Percentiles rank a stretch among this genome's conserved stretches.
These are phyloP conservation scores for Diabrotica balteata DNA, from an alignment of 2,888 invertebrate species.

Conservation along the genomic window DNA sequence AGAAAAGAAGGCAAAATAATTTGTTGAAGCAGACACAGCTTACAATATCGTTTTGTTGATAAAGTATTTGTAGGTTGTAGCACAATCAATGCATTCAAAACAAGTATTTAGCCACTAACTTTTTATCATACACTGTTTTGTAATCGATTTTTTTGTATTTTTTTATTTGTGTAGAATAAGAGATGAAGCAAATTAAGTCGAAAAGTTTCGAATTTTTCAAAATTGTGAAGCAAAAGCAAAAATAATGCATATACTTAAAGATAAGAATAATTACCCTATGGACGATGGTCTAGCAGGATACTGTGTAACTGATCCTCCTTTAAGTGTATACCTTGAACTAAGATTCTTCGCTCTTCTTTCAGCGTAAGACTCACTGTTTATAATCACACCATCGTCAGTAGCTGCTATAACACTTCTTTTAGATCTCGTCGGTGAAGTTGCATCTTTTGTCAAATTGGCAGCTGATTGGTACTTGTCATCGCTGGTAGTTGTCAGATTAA, in stretches of 20 bases:
- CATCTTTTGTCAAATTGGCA: constrained; percentile 35
- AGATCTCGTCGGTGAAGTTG: constrained; percentile 45
- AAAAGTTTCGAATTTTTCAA: too few species aligned
- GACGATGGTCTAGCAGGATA: constrained; percentile 30
- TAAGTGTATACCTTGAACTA: constrained; percentile 26
- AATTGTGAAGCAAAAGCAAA: too few species aligned
- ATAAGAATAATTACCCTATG: constrained; percentile 23
- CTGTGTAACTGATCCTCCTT: constrained; percentile 27
- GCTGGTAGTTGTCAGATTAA: neutral
- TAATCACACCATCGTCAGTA: constrained; percentile 54
- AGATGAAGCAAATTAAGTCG: too few species aligned
- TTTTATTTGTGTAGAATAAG: too few species aligned
- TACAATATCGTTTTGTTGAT: neutral
- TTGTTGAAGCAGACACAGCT: neutral
- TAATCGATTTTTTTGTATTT: too few species aligned
- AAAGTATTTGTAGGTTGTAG: too few species aligned
- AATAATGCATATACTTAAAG: too few species aligned
- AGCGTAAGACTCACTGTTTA: constrained; percentile 56
- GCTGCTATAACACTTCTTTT: constrained; percentile 56
- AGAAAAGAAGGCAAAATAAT: neutral
- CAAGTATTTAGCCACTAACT: too few species aligned
- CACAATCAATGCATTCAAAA: too few species aligned
- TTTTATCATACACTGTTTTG: too few species aligned
- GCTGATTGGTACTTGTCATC: neutral
- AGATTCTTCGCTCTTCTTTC: constrained; percentile 43